These are phyloP conservation scores for Isurus oxyrinchus DNA, from an alignment of 2,113 vertebrate species.

Conservation along the genomic window DNA sequence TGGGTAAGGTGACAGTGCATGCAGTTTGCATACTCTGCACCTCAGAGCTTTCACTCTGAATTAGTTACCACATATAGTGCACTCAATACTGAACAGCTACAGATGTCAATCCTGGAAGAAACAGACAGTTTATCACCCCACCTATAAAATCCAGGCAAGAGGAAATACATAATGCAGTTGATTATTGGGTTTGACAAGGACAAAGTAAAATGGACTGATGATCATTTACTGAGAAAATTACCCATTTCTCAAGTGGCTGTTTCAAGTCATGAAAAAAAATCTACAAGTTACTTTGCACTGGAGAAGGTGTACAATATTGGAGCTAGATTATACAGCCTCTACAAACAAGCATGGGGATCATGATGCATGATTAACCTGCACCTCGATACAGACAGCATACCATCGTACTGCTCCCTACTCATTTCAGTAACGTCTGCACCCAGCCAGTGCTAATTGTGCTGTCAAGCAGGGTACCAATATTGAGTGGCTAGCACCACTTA, in stretches of 20 bases:
- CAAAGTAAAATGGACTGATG: slow-evolving; percentile 8
- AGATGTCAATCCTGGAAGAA: neutral
- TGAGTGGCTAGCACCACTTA: neutral
- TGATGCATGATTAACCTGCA: neutral
- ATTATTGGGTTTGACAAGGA: neutral
- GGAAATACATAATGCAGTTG: neutral
- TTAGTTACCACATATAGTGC: neutral
- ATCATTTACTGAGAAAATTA: neutral
- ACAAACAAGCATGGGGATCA: neutral
- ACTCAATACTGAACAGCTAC: neutral
- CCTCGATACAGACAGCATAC: neutral
- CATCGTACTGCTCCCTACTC: neutral
- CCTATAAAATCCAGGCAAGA: neutral
- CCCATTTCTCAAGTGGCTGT: neutral
- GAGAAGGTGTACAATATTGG: neutral
- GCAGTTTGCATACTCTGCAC: neutral
- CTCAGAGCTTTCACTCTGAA: neutral
- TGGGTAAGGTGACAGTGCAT: neutral
- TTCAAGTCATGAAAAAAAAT: neutral
- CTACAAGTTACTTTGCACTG: neutral
- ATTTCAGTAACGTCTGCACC: neutral
- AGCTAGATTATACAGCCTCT: neutral
- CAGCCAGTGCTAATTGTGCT: neutral
- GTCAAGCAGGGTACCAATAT: neutral
- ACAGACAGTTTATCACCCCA: neutral